These are phyloP conservation scores for Apis mellifera DNA, from an alignment of 1,140 invertebrate genomes.

Conservation along the genomic window DNA sequence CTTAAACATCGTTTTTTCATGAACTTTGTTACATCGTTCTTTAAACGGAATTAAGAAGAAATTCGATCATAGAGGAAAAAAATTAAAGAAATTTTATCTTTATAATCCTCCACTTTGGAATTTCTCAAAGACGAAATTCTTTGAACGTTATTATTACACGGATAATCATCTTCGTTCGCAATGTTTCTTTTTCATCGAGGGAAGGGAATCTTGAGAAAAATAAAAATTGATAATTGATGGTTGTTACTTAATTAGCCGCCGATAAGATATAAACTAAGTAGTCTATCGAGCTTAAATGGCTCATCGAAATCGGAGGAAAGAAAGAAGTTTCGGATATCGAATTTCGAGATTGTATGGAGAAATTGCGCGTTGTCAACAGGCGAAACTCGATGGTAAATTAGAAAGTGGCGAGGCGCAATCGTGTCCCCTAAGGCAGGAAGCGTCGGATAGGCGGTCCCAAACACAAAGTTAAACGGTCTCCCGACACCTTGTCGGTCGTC, in stretches of 20 bases:
- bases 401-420: slow-evolving; percentile 31
- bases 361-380: slow-evolving; percentile 18
- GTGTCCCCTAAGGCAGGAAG: slow-evolving; percentile 28
- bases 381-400: slow-evolving; percentile 30
- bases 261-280: not conserved
- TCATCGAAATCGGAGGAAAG: not conserved
- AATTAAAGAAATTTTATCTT: not conserved
- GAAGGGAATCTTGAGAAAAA: too few relatives aligned
- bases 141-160: too few relatives aligned
- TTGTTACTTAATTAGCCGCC: too few relatives aligned
- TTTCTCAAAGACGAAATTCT: too few relatives aligned
- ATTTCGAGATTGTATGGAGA: not conserved
- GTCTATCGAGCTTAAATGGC: not conserved
- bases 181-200: too few relatives aligned
- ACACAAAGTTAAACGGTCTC: slow-evolving; percentile 44
- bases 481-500: slow-evolving; percentile 19
- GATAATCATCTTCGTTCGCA: too few relatives aligned
- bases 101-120: not conserved
- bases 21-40: not conserved
- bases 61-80: not conserved
- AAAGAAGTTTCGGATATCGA: not conserved
- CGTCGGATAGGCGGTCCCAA: slow-evolving; percentile 26
- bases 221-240: too few relatives aligned
- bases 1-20: not conserved
- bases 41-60: not conserved